These are phyloP conservation scores for Phasia obesa DNA, from an alignment of 2,888 invertebrate species.

Conservation along the genomic window DNA sequence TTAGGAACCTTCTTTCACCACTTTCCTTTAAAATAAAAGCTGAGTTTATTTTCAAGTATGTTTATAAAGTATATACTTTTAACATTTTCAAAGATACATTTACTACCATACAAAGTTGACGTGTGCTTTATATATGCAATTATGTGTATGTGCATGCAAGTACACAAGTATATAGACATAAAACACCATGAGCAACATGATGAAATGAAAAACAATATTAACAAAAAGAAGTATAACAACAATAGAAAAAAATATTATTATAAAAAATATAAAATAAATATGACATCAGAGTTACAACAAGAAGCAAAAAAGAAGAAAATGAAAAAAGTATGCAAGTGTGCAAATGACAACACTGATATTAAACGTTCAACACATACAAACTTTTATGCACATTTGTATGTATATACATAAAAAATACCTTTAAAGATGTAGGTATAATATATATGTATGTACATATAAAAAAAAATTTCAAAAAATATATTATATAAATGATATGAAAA, in stretches of 20 bases:
- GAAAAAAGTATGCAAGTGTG: constrained; percentile 57
- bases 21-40: too few relatives aligned
- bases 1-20: too few relatives aligned
- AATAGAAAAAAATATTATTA: constrained; percentile 21
- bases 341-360: constrained; percentile 66
- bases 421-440: too few relatives aligned
- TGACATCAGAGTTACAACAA: constrained; percentile 46
- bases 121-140: constrained; percentile 19
- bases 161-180: constrained; percentile 35
- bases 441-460: constrained; percentile 1
- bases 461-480: constrained; percentile 18
- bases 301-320: constrained; percentile 8
- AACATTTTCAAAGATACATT: neutral
- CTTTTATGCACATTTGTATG: neutral
- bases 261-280: constrained; percentile 51
- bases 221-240: constrained; percentile 52
- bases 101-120: neutral
- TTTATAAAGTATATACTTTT: neutral
- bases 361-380: constrained; percentile 25
- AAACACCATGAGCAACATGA: constrained; percentile 60
- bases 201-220: constrained; percentile 70
- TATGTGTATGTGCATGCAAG: neutral
- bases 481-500: constrained; percentile 4
- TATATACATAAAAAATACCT: neutral
- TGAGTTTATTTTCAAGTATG: too few relatives aligned